These are phyloP conservation scores for Cecidostiba fungosa DNA, from an alignment of 2,888 invertebrate genomes.

Conservation along the genomic window DNA sequence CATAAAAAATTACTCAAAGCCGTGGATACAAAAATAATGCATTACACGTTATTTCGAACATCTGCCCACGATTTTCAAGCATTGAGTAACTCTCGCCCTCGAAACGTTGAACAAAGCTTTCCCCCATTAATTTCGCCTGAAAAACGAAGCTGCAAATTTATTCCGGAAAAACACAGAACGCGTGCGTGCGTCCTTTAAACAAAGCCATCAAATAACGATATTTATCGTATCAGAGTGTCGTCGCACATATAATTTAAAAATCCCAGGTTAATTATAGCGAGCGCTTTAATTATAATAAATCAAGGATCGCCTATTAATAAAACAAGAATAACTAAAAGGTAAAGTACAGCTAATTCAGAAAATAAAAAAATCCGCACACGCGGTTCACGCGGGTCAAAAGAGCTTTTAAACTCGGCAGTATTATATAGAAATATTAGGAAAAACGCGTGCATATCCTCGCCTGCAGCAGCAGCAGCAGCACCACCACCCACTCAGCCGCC, in stretches of 20 bases:
- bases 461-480: not conserved
- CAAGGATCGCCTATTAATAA: not conserved
- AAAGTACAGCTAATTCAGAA: too few relatives aligned
- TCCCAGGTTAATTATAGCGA: not conserved
- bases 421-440: not conserved
- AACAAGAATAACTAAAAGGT: not conserved
- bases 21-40: too few relatives aligned
- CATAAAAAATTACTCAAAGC: too few relatives aligned
- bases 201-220: not conserved
- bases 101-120: too few relatives aligned
- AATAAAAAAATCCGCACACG: too few relatives aligned
- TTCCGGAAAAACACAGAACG: not conserved
- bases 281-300: not conserved
- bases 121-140: not conserved
- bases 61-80: not conserved
- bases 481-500: conserved; percentile 6
- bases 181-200: not conserved
- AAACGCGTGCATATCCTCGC: not conserved
- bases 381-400: not conserved
- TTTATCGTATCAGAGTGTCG: too few relatives aligned
- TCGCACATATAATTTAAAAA: not conserved
- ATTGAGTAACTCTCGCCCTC: not conserved
- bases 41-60: not conserved
- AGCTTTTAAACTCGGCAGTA: not conserved
- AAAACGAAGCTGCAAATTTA: not conserved